Evolutionary conservation across 2,113 vertebrate genomes (phyloP).

Genomic region (Rynchops niger): DNA sequence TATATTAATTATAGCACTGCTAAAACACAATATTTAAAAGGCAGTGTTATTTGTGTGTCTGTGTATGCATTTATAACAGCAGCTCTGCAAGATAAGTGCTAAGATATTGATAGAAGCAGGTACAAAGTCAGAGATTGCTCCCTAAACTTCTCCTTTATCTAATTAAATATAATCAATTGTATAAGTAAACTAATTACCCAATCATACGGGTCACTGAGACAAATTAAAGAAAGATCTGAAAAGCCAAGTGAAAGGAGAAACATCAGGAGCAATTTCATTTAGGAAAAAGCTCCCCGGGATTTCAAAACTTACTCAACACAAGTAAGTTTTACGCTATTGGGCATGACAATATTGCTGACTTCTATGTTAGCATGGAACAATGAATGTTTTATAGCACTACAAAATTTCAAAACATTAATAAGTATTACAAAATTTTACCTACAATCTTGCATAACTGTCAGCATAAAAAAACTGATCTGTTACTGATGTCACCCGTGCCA

Average conservation of each 20-base stretch:
- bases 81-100: not conserved
- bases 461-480: not conserved
- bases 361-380: not conserved
- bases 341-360: not conserved
- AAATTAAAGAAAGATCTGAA: not conserved
- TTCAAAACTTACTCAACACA: not conserved
- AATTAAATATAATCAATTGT: not conserved
- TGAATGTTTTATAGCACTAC: not conserved
- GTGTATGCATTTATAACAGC: not conserved
- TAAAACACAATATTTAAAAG: not conserved
- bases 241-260: not conserved
- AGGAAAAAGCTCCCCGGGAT: not conserved
- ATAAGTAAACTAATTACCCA: not conserved
- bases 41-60: not conserved
- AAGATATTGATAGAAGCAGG: not conserved
- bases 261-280: not conserved
- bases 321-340: not conserved
- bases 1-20: not conserved
- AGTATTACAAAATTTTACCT: not conserved
- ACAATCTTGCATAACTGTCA: constrained; percentile 3
- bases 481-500: not conserved
- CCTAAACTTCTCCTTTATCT: not conserved
- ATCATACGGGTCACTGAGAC: not conserved
- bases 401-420: constrained; percentile 3
- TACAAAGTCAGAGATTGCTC: not conserved